Evolutionary conservation across 2,797 vertebrate species (phyloP).

Genomic region (Cygnus olor): DNA sequence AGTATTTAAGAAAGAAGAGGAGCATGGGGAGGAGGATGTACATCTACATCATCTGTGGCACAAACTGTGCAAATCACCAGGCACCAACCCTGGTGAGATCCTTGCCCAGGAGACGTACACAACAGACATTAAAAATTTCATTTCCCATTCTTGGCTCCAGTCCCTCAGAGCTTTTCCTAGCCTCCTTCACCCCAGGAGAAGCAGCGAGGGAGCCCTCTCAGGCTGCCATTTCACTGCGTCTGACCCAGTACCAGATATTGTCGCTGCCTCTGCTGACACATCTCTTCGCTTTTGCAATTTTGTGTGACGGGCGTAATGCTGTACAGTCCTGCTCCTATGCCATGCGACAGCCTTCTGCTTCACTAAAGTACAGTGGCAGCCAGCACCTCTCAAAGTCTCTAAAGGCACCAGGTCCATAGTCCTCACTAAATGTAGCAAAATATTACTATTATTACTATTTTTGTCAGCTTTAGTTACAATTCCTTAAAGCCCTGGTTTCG

Average conservation of each 20-base stretch:
- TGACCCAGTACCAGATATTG: not conserved
- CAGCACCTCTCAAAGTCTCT: not conserved
- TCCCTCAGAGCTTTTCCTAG: not conserved
- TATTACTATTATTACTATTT: not conserved
- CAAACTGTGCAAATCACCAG: not conserved
- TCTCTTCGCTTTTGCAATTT: not conserved
- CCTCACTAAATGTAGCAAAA: not conserved
- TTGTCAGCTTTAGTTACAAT: not conserved
- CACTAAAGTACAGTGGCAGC: not conserved
- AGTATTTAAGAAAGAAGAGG: not conserved
- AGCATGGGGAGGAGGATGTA: accelerated
- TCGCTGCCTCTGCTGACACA: not conserved
- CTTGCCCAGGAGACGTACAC: not conserved
- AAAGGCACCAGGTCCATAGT: not conserved
- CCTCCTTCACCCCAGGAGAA: not conserved
- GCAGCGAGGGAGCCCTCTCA: not conserved
- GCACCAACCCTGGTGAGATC: not conserved
- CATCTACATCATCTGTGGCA: not conserved
- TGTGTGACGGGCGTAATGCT: not conserved
- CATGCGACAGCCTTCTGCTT: not conserved
- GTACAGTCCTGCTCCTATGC: not conserved
- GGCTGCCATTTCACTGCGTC: not conserved
- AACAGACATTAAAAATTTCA: not conserved
- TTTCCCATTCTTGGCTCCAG: not conserved
- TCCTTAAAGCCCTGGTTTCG: not conserved